These are phyloP conservation scores for Agrypnus murinus DNA, from an alignment of 2,888 invertebrate species.

Conservation along the genomic window DNA sequence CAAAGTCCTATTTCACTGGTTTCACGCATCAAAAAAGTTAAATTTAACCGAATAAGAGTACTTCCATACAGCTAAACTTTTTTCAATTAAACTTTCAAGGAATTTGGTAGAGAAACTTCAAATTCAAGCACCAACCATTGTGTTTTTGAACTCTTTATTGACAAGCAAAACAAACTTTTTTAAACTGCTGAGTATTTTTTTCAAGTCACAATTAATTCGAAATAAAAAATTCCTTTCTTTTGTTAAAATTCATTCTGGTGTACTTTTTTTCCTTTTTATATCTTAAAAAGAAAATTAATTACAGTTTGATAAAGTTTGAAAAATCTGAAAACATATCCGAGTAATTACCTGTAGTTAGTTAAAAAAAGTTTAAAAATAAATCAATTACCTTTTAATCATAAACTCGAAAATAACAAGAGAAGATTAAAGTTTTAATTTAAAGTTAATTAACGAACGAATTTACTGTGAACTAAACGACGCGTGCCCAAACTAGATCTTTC, in stretches of 20 bases:
- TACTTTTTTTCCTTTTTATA: no score
- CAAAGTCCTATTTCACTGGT: not conserved
- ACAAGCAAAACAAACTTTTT: not conserved
- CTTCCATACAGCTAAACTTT: slow-evolving; percentile 1
- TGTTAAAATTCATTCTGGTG: no score
- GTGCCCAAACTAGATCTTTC: slow-evolving; percentile 17
- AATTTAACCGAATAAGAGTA: not conserved
- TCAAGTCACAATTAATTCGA: no score
- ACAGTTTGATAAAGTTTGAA: no score
- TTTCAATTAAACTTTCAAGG: slow-evolving; percentile 10
- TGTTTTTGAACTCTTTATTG: not conserved
- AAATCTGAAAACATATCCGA: no score
- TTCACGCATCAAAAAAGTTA: slow-evolving; percentile 3
- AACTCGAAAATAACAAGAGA: slow-evolving; percentile 4
- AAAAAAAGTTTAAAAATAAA: not conserved
- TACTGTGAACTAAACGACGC: slow-evolving; percentile 15
- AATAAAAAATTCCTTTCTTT: no score
- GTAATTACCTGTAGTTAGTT: not conserved
- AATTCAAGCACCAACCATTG: slow-evolving; percentile 1
- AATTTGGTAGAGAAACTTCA: not conserved
- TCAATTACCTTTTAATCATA: slow-evolving; percentile 5
- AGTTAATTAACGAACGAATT: slow-evolving; percentile 26
- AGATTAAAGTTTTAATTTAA: slow-evolving; percentile 38
- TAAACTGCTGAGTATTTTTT: no score
- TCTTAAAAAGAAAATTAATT: no score